These are phyloP conservation scores for Actenoides lindsayi DNA, from an alignment of 2,113 vertebrate species.

Conservation along the genomic window DNA sequence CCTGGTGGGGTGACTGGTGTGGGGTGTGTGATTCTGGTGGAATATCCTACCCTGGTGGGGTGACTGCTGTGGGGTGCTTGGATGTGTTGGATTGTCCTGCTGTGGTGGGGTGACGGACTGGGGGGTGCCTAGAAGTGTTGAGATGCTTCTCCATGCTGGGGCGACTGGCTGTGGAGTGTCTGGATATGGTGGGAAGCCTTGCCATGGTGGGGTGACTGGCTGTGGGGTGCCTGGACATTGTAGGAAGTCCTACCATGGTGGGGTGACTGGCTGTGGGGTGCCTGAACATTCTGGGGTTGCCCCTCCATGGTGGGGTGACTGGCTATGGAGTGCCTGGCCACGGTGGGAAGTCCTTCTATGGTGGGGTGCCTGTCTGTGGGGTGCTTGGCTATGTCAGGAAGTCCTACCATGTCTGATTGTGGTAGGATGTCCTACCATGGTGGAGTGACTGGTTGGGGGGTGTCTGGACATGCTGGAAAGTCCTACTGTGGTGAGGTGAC, in stretches of 20 bases:
- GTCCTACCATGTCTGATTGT: no score
- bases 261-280: background rate
- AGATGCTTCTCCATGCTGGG: rapidly evolving
- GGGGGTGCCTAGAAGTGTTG: background rate
- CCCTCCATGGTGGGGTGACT: background rate
- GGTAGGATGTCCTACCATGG: no score
- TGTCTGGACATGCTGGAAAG: background rate
- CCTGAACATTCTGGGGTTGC: no score
- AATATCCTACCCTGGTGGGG: rapidly evolving
- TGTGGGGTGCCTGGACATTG: background rate
- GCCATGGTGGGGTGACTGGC: background rate
- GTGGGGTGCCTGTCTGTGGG: background rate
- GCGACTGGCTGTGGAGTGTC: background rate
- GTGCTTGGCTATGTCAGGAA: background rate
- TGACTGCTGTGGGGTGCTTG: rapidly evolving
- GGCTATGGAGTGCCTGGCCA: background rate
- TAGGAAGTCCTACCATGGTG: background rate
- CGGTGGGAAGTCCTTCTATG: no score
- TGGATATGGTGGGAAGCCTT: no score
- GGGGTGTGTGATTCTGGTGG: rapidly evolving
- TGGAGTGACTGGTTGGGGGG: background rate
- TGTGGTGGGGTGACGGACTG: rapidly evolving
- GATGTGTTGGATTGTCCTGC: rapidly evolving
- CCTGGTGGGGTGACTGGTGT: background rate
- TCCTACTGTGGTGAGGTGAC: background rate